phyloP scores from a whole-genome alignment of 2,797 vertebrate species.

The Cetoscarus ocellatus region DNA sequence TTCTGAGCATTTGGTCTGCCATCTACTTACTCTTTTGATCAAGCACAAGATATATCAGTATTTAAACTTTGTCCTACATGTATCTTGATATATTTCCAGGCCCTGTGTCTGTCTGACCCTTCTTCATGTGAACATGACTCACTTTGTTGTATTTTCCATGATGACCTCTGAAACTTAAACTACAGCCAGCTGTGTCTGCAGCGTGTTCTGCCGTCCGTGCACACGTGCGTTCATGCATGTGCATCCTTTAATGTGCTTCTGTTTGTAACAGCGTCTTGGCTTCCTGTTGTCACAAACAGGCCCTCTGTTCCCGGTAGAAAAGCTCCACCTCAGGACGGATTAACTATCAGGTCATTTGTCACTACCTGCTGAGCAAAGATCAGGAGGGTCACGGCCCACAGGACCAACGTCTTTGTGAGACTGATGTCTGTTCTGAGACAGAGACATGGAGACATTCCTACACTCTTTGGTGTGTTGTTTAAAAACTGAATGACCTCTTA shows the following conservation, averaged over 20 bases:
- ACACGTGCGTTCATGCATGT: conserved; percentile 64
- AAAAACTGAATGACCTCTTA: conserved; percentile 27
- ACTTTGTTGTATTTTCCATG: conserved; percentile 13
- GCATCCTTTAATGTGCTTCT: conserved; percentile 70
- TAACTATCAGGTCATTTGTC: conserved; percentile 83
- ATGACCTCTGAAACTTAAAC: conserved; percentile 36
- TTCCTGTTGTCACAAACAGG: conserved; percentile 78
- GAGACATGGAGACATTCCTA: conserved; percentile 70
- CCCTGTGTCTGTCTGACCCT: conserved; percentile 6
- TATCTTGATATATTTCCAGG: too few species aligned
- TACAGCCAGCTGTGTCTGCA: conserved; percentile 44
- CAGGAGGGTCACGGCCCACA: conserved; percentile 70
- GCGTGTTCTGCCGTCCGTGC: conserved; percentile 26
- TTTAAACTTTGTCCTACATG: too few species aligned
- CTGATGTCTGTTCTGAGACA: conserved; percentile 60
- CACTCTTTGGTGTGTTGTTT: conserved; percentile 49
- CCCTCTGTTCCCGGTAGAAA: conserved; percentile 69
- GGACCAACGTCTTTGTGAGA: conserved; percentile 67
- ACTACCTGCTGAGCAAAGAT: conserved; percentile 82
- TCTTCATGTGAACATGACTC: conserved; percentile 13
- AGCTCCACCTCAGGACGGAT: conserved; percentile 80
- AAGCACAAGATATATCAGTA: too few species aligned
- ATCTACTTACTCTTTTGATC: too few species aligned
- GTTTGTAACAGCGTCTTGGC: conserved; percentile 59
- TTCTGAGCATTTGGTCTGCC: too few species aligned